Base-by-base conservation (phyloP, 1,140 invertebrate genomes). In the Frieseomelitta varia region DNA sequence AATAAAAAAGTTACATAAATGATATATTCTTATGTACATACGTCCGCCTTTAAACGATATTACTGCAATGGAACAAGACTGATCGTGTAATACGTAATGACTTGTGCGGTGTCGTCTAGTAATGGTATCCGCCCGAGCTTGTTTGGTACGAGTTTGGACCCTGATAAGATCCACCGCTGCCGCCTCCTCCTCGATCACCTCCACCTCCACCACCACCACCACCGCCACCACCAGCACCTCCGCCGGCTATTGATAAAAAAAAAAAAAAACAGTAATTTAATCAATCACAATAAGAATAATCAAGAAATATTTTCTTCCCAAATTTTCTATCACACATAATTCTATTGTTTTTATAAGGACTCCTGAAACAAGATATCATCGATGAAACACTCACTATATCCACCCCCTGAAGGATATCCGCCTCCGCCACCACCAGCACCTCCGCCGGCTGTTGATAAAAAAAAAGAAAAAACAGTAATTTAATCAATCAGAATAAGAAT, bases 121-220 rank as follows among this genome's bases (percentile, higher is more conserved):
- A 92, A 71, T 85, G 88, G 27, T 92, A 92, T 77, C 91, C 91
- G 65, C 84, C 86, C 19, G 87, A 84, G 63, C 91, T 90, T 24
- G 91, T 80, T 67, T 92, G 91, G 68, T 92, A 92, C 30, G 91
- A 92, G 55, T 84, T 92, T 56, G 91, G 90, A 72, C 91, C 91
- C 79, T 91, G 90, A 72, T 92, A 92, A 1, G 67, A n/a, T 11
- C 84, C 84, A 30, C 84, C 71, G 1, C 87, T 27, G 1, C 74
- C 67, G 17, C 83, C 69, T 51, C 85, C 63, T 58, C 84, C 82
- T 15, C 79, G 24, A 10, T 79, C 76, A 0, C 79, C 68, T 2
- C 82, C 56, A n/a, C 78, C 65, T 15, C 75, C 63, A 47, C 81
- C 81, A 47, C 51, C n/a, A 11, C 81, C 34, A 4, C 85, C 61